phyloP scores from a whole-genome alignment of 2,888 invertebrate genomes.

The Parascotia fuliginaria region DNA sequence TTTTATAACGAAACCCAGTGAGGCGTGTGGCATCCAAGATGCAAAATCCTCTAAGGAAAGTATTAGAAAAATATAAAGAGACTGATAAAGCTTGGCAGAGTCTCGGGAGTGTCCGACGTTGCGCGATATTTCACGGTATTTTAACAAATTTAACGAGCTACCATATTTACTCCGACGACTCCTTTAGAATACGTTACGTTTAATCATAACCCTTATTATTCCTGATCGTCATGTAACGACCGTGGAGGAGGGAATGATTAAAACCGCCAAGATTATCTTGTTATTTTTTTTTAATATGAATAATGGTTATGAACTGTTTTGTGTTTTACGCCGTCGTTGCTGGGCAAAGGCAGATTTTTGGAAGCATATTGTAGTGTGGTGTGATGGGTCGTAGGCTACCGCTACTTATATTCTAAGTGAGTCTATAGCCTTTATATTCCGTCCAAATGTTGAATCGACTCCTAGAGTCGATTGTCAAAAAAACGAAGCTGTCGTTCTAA shows the following conservation, averaged over 20 bases:
- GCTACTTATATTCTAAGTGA: too few relatives aligned
- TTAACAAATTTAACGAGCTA: conserved; percentile 84
- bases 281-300: not conserved
- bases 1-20: conserved; percentile 65
- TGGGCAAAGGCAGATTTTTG: too few relatives aligned
- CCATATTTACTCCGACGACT: conserved; percentile 77
- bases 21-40: conserved; percentile 63
- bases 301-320: not conserved
- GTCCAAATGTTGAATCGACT: too few relatives aligned
- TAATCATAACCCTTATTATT: conserved; percentile 57
- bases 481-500: too few relatives aligned
- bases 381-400: too few relatives aligned
- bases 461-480: too few relatives aligned
- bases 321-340: not conserved
- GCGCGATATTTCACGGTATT: conserved; percentile 83
- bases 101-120: conserved; percentile 76
- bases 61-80: conserved; percentile 78
- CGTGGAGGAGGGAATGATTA: conserved; percentile 4
- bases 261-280: not conserved
- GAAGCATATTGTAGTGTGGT: too few relatives aligned
- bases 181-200: conserved; percentile 60
- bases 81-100: conserved; percentile 50
- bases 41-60: conserved; percentile 72
- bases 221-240: conserved; percentile 25
- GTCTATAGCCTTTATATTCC: too few relatives aligned